phyloP scores from a whole-genome alignment of 2,113 vertebrate genomes.

The Chionis minor region DNA sequence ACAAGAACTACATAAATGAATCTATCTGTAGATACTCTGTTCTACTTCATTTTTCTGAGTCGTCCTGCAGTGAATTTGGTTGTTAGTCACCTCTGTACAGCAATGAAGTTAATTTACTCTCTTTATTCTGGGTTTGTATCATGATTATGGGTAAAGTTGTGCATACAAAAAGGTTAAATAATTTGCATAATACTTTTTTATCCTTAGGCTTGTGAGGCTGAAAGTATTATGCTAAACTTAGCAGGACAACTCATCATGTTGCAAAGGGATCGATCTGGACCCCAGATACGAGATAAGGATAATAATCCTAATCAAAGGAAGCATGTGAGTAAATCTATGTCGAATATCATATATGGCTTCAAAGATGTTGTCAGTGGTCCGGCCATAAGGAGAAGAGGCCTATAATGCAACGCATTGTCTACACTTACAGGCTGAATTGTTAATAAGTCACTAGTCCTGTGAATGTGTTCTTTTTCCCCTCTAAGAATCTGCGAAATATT shows the following conservation, averaged over 20 bases:
- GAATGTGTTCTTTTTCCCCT: background rate
- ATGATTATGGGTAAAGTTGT: background rate
- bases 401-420: background rate
- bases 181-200: background rate
- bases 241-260: conserved; percentile 98
- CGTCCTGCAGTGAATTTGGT: background rate
- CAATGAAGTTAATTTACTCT: background rate
- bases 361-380: background rate
- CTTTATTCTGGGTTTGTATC: background rate
- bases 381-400: background rate
- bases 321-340: conserved; percentile 81
- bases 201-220: conserved; percentile 89
- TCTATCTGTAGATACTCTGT: background rate
- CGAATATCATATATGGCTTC: background rate
- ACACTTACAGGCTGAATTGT: background rate
- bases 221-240: conserved; percentile 98
- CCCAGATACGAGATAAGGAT: conserved; percentile 95
- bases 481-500: background rate
- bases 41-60: background rate
- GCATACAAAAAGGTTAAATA: background rate
- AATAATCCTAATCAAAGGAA: conserved; percentile 87
- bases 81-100: background rate
- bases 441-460: background rate
- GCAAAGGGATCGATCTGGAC: conserved; percentile 95
- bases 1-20: background rate